Percentiles rank a stretch among this genome's conserved stretches.
These are phyloP conservation scores for Anarhynchus alexandrinus DNA, from an alignment of 2,113 vertebrate species.

Conservation along the genomic window DNA sequence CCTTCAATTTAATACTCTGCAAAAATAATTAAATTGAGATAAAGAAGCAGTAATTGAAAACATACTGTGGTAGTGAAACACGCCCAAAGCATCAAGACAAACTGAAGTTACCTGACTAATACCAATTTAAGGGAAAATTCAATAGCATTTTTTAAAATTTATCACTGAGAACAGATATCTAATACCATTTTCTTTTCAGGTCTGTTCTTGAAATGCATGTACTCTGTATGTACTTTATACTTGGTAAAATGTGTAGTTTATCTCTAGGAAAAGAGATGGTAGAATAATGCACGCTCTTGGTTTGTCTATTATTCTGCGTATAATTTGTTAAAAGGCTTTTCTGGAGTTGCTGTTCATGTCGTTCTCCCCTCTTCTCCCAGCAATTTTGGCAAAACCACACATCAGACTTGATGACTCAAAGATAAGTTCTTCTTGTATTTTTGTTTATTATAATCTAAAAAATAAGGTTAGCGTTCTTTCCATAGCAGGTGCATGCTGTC, in stretches of 20 bases:
- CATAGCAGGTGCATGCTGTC: background rate
- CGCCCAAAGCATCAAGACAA: background rate
- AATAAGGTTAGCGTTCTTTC: background rate
- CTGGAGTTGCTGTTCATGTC: background rate
- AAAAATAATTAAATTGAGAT: constrained; percentile 4
- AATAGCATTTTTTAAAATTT: background rate
- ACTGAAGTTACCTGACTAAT: background rate
- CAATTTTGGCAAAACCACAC: background rate
- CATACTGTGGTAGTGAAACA: background rate
- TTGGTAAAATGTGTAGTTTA: background rate
- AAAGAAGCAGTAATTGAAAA: background rate
- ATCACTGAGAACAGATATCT: background rate
- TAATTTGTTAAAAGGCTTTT: background rate
- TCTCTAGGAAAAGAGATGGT: background rate
- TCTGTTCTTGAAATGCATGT: background rate
- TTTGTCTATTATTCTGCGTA: background rate
- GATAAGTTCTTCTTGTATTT: background rate
- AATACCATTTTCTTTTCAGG: background rate
- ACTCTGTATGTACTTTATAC: background rate
- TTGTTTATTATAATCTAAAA: background rate
- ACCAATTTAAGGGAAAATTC: background rate
- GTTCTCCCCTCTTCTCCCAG: background rate
- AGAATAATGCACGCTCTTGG: background rate
- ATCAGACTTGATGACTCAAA: background rate
- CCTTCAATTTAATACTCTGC: background rate